Evolutionary conservation across 2,888 invertebrate species (phyloP).

Genomic region (Idaea biselata): DNA sequence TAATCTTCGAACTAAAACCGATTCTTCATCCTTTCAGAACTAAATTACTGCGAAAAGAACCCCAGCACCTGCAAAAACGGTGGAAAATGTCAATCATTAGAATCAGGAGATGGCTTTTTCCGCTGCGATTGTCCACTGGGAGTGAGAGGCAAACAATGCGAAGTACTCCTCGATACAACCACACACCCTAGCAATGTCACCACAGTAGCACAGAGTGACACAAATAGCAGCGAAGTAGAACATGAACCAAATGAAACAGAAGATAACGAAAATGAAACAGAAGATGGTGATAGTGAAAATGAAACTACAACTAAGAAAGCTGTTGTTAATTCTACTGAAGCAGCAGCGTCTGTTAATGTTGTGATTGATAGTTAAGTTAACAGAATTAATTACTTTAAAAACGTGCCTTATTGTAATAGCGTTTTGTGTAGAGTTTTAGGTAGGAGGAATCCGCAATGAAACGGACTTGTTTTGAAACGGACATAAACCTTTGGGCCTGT

Average conservation of each 20-base stretch:
- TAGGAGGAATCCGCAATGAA: too few species aligned
- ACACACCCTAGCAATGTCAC: slow-evolving; percentile 38
- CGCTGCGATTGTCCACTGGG: slow-evolving; percentile 89
- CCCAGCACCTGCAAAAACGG: slow-evolving; percentile 88
- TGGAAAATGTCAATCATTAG: slow-evolving; percentile 89
- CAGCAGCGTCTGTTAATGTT: slow-evolving; percentile 13
- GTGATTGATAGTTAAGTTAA: slow-evolving; percentile 7
- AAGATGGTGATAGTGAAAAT: slow-evolving; percentile 8
- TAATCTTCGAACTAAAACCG: background rate
- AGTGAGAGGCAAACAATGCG: slow-evolving; percentile 88
- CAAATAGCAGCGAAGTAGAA: slow-evolving; percentile 18
- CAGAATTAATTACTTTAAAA: slow-evolving; percentile 32
- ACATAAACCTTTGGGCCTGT: too few species aligned
- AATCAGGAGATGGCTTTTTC: slow-evolving; percentile 88
- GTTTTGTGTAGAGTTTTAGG: background rate
- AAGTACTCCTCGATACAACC: slow-evolving; percentile 72
- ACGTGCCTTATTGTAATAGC: background rate
- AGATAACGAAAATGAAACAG: slow-evolving; percentile 11
- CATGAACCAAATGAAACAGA: slow-evolving; percentile 22
- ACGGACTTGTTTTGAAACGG: too few species aligned
- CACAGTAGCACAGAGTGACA: slow-evolving; percentile 9
- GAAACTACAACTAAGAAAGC: slow-evolving; percentile 14
- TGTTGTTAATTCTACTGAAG: slow-evolving; percentile 13
- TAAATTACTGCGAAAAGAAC: slow-evolving; percentile 91
- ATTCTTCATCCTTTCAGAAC: slow-evolving; percentile 73